A percentile compares a stretch with the other conserved stretches of the same genome.
phyloP scores from a whole-genome alignment of 1,140 invertebrate species.

The Plodia interpunctella region DNA sequence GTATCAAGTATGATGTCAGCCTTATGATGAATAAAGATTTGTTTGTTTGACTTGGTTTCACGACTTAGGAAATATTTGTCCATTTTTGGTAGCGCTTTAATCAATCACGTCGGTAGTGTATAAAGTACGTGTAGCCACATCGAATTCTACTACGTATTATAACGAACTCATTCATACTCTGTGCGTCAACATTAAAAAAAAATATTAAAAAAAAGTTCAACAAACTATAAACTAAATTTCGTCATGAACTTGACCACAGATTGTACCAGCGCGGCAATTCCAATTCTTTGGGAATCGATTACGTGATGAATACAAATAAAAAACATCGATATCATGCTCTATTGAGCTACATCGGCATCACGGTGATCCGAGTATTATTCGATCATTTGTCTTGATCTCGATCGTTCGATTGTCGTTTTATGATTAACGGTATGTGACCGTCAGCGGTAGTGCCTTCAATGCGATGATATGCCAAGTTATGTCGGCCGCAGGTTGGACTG shows the following conservation, averaged over 20 bases:
- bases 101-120: too few species aligned
- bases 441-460: not conserved
- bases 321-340: slow-evolving; percentile 37
- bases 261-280: slow-evolving; percentile 12
- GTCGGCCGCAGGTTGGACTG: not conserved
- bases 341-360: slow-evolving; percentile 46
- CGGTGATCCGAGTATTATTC: not conserved
- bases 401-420: slow-evolving; percentile 3
- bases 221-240: slow-evolving; percentile 15
- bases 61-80: too few species aligned
- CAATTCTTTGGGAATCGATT: slow-evolving; percentile 34
- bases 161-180: too few species aligned
- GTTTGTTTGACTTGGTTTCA: too few species aligned
- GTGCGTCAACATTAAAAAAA: too few species aligned
- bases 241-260: slow-evolving; percentile 6
- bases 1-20: too few species aligned
- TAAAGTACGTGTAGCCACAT: too few species aligned
- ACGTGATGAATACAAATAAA: slow-evolving; percentile 28
- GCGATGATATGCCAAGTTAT: not conserved
- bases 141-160: too few species aligned
- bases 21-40: too few species aligned
- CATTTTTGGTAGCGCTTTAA: too few species aligned
- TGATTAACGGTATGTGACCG: not conserved
- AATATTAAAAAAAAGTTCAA: not conserved
- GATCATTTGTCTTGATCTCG: slow-evolving; percentile 7